Evolutionary conservation across 2,797 vertebrate genomes (phyloP).

Genomic region (Pampus argenteus): DNA sequence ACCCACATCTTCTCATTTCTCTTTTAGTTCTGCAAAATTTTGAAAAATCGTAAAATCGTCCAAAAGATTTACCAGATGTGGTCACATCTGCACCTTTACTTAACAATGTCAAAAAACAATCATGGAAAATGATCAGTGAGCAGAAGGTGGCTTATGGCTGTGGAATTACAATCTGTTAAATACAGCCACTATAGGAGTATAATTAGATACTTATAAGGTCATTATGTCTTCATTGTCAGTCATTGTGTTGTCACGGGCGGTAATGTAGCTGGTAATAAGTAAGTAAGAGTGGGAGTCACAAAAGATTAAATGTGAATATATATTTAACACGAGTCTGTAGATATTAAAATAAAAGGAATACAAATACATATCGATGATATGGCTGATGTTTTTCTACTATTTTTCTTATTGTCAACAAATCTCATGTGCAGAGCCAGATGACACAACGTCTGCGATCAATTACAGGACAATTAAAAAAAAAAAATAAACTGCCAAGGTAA

Average conservation of each 20-base stretch:
- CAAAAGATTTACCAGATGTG: conserved; percentile 25
- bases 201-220: conserved; percentile 41
- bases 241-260: conserved; percentile 19
- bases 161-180: conserved; percentile 42
- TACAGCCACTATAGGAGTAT: conserved; percentile 11
- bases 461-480: conserved; percentile 28
- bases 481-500: conserved; percentile 20
- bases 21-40: conserved; percentile 7
- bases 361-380: too few relatives aligned
- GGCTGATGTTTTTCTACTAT: too few relatives aligned
- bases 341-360: neutral
- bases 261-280: conserved; percentile 18
- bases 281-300: conserved; percentile 5
- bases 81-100: conserved; percentile 16
- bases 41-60: neutral
- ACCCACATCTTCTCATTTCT: neutral
- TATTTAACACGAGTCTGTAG: neutral
- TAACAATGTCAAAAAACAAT: conserved; percentile 27
- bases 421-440: neutral
- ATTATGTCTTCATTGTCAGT: conserved; percentile 33
- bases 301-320: neutral
- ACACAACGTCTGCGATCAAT: conserved; percentile 25
- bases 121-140: conserved; percentile 11
- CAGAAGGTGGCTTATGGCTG: neutral
- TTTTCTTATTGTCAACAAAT: too few relatives aligned